Evolutionary conservation across 2,797 vertebrate species (phyloP).

Genomic region (Loriculus beryllinus): DNA sequence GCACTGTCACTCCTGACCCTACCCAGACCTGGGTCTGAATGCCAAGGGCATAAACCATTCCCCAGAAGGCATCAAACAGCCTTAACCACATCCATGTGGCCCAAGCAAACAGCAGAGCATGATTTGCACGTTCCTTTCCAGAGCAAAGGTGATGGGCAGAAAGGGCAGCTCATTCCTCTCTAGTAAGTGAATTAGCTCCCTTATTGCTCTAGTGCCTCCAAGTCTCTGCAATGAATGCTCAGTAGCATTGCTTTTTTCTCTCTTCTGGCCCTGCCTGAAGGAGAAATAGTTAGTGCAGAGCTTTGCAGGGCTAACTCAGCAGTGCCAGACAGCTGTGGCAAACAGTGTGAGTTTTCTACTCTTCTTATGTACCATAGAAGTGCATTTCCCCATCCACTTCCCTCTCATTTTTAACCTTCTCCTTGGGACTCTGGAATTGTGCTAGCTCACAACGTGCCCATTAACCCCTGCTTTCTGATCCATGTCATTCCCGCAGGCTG

Average conservation of each 20-base stretch:
- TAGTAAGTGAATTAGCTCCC: neutral
- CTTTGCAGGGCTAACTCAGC: neutral
- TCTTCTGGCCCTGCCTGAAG: neutral
- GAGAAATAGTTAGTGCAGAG: neutral
- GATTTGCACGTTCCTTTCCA: neutral
- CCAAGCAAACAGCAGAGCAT: neutral
- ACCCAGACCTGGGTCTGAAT: neutral
- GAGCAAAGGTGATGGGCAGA: neutral
- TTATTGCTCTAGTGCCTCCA: accelerated
- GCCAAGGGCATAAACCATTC: neutral
- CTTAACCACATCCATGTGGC: neutral
- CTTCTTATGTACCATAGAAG: neutral
- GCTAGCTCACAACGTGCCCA: neutral
- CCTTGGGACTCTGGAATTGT: neutral
- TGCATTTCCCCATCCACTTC: neutral
- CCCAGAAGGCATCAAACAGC: neutral
- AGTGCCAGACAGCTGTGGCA: neutral
- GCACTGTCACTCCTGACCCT: neutral
- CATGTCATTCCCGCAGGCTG: neutral
- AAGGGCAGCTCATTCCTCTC: neutral
- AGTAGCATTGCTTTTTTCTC: neutral
- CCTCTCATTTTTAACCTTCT: neutral
- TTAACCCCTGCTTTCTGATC: neutral
- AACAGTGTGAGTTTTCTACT: neutral
- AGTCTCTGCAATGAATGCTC: neutral